Percentiles rank a stretch among this genome's conserved stretches.
Evolutionary conservation across 2,888 invertebrate species (phyloP).

Genomic region (Nomada ferruginata): DNA sequence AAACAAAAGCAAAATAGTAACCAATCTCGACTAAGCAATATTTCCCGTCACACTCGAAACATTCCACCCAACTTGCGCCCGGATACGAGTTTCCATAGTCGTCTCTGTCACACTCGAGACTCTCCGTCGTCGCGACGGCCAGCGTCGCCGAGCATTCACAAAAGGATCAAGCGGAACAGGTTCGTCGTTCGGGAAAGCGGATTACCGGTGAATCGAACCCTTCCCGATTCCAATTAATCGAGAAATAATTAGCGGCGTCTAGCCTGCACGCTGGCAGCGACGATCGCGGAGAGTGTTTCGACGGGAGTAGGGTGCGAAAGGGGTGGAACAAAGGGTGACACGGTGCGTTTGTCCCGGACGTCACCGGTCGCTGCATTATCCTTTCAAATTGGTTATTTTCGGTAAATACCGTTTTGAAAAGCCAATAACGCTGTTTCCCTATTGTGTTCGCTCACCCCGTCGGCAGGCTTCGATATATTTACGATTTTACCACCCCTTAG

Average conservation of each 20-base stretch:
- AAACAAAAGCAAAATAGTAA: background rate
- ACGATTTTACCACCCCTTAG: slow-evolving; percentile 43
- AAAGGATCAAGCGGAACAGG: slow-evolving; percentile 4
- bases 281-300: slow-evolving; percentile 26
- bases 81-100: background rate
- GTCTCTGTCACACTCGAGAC: background rate
- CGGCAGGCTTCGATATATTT: slow-evolving; percentile 40
- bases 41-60: background rate
- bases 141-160: background rate
- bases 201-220: slow-evolving; percentile 22
- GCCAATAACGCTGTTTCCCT: slow-evolving; percentile 84
- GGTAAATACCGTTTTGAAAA: slow-evolving; percentile 84
- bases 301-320: slow-evolving; percentile 5
- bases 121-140: background rate
- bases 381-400: slow-evolving; percentile 84
- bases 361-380: slow-evolving; percentile 77
- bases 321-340: slow-evolving; percentile 49
- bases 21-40: background rate
- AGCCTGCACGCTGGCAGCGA: slow-evolving; percentile 17
- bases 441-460: slow-evolving; percentile 74
- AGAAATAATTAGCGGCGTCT: slow-evolving; percentile 66
- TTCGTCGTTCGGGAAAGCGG: slow-evolving; percentile 9
- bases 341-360: slow-evolving; percentile 71
- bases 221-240: slow-evolving; percentile 62
- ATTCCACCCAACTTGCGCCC: background rate